Evolutionary conservation across 2,888 invertebrate species (phyloP).

Genomic region (Arenicola marina): DNA sequence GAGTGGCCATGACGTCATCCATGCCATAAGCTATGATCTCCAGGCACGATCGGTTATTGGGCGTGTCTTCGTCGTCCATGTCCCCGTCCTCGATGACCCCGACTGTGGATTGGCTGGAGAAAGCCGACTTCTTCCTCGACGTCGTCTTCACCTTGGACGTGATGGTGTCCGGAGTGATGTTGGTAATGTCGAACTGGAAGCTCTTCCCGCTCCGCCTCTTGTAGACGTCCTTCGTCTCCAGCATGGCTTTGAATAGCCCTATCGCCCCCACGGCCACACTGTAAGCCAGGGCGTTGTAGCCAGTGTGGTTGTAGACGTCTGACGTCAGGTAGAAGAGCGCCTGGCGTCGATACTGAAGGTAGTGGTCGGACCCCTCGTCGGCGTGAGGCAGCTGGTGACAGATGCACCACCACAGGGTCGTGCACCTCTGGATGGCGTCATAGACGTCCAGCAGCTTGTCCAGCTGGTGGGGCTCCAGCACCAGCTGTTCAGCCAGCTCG

Average conservation of each 20-base stretch:
- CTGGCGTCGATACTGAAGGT: constrained; percentile 31
- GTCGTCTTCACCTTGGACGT: neutral
- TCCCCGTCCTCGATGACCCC: neutral
- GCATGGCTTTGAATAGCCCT: constrained; percentile 41
- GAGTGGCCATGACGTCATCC: constrained; percentile 40
- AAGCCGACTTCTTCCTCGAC: neutral
- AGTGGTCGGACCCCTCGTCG: constrained; percentile 37
- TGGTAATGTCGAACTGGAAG: constrained; percentile 47
- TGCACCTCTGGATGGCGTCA: constrained; percentile 11
- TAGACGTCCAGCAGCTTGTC: constrained; percentile 31
- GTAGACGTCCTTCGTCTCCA: constrained; percentile 46
- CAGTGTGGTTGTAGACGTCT: constrained; percentile 42
- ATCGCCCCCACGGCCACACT: constrained; percentile 44
- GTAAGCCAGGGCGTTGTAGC: constrained; percentile 42
- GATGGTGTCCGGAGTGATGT: constrained; percentile 29
- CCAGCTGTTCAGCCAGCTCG: constrained; percentile 37
- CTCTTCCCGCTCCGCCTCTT: constrained; percentile 28
- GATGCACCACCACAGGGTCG: constrained; percentile 49
- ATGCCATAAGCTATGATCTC: constrained; percentile 44
- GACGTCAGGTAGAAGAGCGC: constrained; percentile 42
- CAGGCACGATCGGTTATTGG: constrained; percentile 37
- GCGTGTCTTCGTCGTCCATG: neutral
- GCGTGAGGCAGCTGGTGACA: constrained; percentile 38
- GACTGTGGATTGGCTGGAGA: neutral
- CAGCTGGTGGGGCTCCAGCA: constrained; percentile 27